These are phyloP conservation scores for Phyllotreta cruciferae DNA, from an alignment of 2,888 invertebrate species.

Conservation along the genomic window DNA sequence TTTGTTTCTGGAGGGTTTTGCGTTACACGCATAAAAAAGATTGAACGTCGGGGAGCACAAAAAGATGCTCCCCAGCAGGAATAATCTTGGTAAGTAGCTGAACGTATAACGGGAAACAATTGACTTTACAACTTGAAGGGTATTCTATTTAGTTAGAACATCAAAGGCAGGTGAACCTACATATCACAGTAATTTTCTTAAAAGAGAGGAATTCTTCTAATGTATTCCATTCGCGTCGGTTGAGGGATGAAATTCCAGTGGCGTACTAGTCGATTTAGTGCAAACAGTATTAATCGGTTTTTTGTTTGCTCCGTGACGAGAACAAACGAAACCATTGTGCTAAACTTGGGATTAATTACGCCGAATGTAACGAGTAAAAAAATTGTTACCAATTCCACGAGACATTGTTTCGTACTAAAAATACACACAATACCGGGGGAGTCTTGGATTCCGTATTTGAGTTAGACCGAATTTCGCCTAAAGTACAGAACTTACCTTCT, in stretches of 20 bases:
- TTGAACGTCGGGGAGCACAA: too few species aligned
- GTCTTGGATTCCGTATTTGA: constrained; percentile 11
- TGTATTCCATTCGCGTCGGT: constrained; percentile 4
- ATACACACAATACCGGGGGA: constrained; percentile 1
- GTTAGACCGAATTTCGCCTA: constrained; percentile 6
- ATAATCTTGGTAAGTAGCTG: constrained; percentile 13
- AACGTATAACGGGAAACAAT: constrained; percentile 4
- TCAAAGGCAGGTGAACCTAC: constrained; percentile 18
- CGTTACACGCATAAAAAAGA: too few species aligned
- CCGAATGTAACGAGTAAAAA: neutral
- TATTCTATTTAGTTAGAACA: constrained; percentile 15
- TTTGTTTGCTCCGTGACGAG: too few species aligned
- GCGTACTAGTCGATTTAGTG: neutral
- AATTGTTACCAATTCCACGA: neutral
- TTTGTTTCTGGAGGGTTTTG: too few species aligned
- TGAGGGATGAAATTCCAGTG: neutral
- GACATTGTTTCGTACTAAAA: constrained; percentile 15
- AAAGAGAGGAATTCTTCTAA: constrained; percentile 18
- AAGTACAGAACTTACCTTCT: constrained; percentile 7
- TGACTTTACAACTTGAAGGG: constrained; percentile 5
- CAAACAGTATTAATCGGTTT: too few species aligned
- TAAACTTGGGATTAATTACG: constrained; percentile 8
- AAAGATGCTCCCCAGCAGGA: too few species aligned
- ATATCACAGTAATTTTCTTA: constrained; percentile 16
- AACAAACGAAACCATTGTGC: neutral